Conservation (phyloP, 2,113 vertebrate species). For the Mesocricetus auratus region DNA sequence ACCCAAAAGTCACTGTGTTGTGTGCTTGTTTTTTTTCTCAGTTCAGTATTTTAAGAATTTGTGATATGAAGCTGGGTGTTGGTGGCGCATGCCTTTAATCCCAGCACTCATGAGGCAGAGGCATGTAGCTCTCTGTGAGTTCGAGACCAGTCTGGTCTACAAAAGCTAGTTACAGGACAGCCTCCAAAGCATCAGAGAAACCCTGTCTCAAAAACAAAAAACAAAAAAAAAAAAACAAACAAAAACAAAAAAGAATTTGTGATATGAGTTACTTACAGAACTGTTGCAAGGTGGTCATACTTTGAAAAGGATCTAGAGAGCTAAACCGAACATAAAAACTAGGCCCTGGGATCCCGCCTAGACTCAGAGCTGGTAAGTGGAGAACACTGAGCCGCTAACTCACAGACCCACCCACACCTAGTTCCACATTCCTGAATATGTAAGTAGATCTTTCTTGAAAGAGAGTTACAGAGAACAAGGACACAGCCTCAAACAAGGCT, state of each 20-base stretch:
- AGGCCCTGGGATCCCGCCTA: not conserved
- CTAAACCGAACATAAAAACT: not conserved
- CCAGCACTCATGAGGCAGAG: too few relatives aligned
- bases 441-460: constrained; percentile 49
- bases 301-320: not conserved
- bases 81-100: too few relatives aligned
- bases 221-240: too few relatives aligned
- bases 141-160: too few relatives aligned
- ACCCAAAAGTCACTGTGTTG: not conserved
- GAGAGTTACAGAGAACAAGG: constrained; percentile 20
- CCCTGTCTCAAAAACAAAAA: too few relatives aligned
- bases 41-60: not conserved
- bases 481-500: not conserved
- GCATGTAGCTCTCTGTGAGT: too few relatives aligned
- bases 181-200: too few relatives aligned
- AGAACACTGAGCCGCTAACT: constrained; percentile 59
- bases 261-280: not conserved
- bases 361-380: not conserved
- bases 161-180: too few relatives aligned
- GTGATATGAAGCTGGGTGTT: too few relatives aligned
- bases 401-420: constrained; percentile 22
- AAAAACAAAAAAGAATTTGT: too few relatives aligned
- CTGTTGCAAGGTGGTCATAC: not conserved
- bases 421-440: constrained; percentile 14
- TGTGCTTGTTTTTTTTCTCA: not conserved